Base-by-base conservation (phyloP, 2,888 invertebrate species). In the Leptothorax acervorum region DNA sequence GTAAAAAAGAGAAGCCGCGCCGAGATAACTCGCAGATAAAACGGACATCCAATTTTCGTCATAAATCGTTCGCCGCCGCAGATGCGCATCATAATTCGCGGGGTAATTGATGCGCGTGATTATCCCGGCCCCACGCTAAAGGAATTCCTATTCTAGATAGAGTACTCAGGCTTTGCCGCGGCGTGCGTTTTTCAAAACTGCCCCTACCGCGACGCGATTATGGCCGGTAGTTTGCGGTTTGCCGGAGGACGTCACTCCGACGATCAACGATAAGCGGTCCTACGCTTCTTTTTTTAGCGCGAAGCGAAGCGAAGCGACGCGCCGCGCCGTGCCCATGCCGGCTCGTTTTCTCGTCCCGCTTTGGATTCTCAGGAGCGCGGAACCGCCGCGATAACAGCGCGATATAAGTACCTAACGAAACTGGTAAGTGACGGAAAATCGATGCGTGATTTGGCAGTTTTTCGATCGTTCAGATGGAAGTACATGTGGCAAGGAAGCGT, bases 221-320 rank as follows among this genome's bases (percentile, higher is more conserved):
- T 76, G 86, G 86, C 68, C 87, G 85, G 88, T 86, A 89, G 90
- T 90, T 89, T 90, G 90, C 89, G 88, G 90, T 90, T 83, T 68
- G 90, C 90, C 87, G 78, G 86, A 78, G 86, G 87, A 88, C 86
- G 86, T 88, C 82, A 82, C 82, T 90, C 88, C 88, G 85, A 85
- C 89, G 90, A 90, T 90, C 88, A 31, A 70, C 78, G 70, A 66
- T 66, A 76, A 78, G 60, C 73, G 60, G 48, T 18, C 48, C 87
- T 87, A 83, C 83, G 85, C 65, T 71, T 63, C 76, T 83, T 82
- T 81, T 84, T 78, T 82, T 74, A 65, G 31, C 53, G n/a, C 51
- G 23, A 42, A 1, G 18, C 60, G 18, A 78, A 15, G 45, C 55
- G 18, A 57, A 31, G 39, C n/a, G 12, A 53, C 48, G 31, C 6